Evolutionary conservation across 1,140 invertebrate genomes (phyloP).

Genomic region (Meloidogyne exigua): DNA sequence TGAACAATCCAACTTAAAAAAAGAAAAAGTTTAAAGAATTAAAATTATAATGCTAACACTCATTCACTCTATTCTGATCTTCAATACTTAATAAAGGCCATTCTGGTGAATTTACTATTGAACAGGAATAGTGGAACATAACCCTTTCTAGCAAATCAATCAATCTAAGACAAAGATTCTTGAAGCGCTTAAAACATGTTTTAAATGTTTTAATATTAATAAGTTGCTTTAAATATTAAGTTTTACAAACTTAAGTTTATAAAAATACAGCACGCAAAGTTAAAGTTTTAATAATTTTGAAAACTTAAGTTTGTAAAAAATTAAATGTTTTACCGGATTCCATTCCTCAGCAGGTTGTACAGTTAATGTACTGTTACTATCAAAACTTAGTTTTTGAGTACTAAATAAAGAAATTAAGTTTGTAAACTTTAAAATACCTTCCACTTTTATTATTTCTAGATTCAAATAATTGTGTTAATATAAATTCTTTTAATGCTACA

Average conservation of each 20-base stretch:
- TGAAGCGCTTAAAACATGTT: slow-evolving; percentile 47
- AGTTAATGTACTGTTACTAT: not conserved
- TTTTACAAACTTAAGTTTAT: too few species aligned
- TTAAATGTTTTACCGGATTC: slow-evolving; percentile 39
- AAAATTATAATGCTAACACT: slow-evolving; percentile 35
- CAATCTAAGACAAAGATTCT: slow-evolving; percentile 48
- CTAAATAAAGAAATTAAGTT: not conserved
- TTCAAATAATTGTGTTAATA: not conserved
- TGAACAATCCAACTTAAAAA: slow-evolving; percentile 57
- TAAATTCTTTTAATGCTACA: slow-evolving; percentile 50
- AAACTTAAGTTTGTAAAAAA: too few species aligned
- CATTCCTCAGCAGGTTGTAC: slow-evolving; percentile 40
- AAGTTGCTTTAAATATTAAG: too few species aligned
- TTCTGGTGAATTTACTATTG: slow-evolving; percentile 54
- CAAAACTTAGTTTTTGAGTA: slow-evolving; percentile 9
- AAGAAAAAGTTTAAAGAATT: not conserved
- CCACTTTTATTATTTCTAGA: not conserved
- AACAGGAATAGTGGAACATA: slow-evolving; percentile 57
- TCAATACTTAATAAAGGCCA: slow-evolving; percentile 44
- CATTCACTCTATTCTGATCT: slow-evolving; percentile 55
- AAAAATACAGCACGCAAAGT: too few species aligned
- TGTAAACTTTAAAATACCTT: not conserved
- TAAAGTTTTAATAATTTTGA: too few species aligned
- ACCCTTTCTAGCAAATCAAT: slow-evolving; percentile 57
- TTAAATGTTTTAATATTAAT: too few species aligned